These are phyloP conservation scores for Agraylea sexmaculata DNA, from an alignment of 1,140 invertebrate genomes.

Conservation along the genomic window DNA sequence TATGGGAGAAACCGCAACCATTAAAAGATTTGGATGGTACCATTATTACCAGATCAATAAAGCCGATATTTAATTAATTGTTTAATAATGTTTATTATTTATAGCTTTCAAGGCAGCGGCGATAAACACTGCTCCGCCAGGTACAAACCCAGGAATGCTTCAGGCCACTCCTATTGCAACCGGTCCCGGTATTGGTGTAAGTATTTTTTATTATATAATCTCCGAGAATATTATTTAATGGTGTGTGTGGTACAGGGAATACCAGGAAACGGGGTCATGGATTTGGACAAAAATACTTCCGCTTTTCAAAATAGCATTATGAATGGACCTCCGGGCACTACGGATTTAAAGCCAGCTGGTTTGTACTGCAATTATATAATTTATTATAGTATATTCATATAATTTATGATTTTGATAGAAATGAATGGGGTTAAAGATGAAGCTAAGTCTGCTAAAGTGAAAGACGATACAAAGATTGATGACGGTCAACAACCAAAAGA, in stretches of 20 bases:
- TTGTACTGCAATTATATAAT: not conserved
- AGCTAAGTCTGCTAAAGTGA: constrained; percentile 24
- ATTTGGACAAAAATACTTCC: no score
- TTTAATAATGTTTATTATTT: no score
- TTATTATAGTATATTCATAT: constrained; percentile 8
- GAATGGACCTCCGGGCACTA: no score
- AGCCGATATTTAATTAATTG: no score
- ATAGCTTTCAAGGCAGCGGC: no score
- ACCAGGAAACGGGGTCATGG: no score
- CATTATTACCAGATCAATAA: no score
- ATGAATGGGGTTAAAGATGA: not conserved
- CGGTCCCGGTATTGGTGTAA: not conserved
- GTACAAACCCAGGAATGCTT: no score
- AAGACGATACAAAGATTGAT: constrained; percentile 34
- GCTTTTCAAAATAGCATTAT: no score
- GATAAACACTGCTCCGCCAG: no score
- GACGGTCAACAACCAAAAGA: constrained; percentile 27
- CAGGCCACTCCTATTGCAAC: constrained; percentile 1
- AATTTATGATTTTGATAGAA: constrained; percentile 4
- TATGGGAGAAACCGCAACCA: constrained; percentile 93
- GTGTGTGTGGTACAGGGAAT: no score
- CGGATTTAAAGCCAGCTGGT: no score
- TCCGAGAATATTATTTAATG: not conserved
- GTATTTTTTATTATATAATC: not conserved
- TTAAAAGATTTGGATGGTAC: constrained; percentile 84